A percentile compares a stretch with the other conserved stretches of the same genome.
These are phyloP conservation scores for Amia ocellicauda DNA, from an alignment of 2,113 vertebrate species.

Conservation along the genomic window DNA sequence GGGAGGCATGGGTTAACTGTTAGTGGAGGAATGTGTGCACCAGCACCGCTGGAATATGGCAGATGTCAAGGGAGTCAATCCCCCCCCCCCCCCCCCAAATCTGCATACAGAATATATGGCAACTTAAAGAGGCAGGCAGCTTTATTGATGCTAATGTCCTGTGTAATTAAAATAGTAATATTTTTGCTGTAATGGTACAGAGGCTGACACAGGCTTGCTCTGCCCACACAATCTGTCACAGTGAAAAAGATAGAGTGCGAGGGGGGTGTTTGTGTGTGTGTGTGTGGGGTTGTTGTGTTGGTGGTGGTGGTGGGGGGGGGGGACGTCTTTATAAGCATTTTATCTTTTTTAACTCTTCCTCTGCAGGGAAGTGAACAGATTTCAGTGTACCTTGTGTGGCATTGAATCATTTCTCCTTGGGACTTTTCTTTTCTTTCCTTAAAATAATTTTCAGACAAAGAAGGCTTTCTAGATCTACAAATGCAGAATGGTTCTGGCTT, in stretches of 20 bases:
- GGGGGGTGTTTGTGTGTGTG: not conserved
- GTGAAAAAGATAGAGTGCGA: not conserved
- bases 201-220: not conserved
- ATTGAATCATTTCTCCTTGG: too few relatives aligned
- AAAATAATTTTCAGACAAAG: too few relatives aligned
- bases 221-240: constrained; percentile 1
- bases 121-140: not conserved
- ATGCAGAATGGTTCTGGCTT: too few relatives aligned
- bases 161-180: constrained; percentile 1
- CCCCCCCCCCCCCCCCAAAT: too few relatives aligned
- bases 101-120: not conserved
- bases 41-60: constrained; percentile 1
- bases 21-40: not conserved
- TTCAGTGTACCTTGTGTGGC: too few relatives aligned
- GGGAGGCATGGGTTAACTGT: not conserved
- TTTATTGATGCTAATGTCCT: constrained; percentile 3
- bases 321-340: too few relatives aligned
- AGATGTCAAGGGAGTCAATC: constrained; percentile 1
- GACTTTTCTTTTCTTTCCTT: too few relatives aligned
- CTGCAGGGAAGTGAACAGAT: too few relatives aligned
- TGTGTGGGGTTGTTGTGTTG: not conserved
- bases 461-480: too few relatives aligned
- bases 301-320: not conserved
- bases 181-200: constrained; percentile 1
- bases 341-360: too few relatives aligned